Conservation (phyloP, 1,140 invertebrate genomes). For the Lordiphosa mommai region DNA sequence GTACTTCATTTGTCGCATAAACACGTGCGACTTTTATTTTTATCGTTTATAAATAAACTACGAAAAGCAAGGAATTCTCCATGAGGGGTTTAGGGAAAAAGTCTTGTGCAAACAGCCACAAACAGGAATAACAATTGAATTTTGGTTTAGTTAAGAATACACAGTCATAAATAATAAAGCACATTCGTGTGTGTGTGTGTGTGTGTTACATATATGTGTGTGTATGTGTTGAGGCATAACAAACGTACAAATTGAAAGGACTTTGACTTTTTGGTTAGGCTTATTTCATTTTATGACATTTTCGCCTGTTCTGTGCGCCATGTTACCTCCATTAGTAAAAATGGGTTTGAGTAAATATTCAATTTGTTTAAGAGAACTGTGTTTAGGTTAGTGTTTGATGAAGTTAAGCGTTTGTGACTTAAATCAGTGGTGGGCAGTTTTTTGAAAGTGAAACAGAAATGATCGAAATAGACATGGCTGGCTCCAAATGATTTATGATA, state of each 20-base stretch:
- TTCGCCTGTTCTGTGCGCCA: slow-evolving; percentile 37
- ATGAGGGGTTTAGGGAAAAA: background rate
- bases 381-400: slow-evolving; percentile 40
- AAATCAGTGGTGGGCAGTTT: too few relatives aligned
- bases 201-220: slow-evolving; percentile 6
- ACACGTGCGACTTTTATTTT: slow-evolving; percentile 59
- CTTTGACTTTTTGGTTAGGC: slow-evolving; percentile 63
- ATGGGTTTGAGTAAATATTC: slow-evolving; percentile 41
- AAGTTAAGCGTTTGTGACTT: slow-evolving; percentile 11
- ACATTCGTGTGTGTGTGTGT: slow-evolving; percentile 4
- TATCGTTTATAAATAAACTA: slow-evolving; percentile 57
- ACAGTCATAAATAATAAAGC: slow-evolving; percentile 37
- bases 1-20: slow-evolving; percentile 70
- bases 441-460: slow-evolving; percentile 27
- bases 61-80: slow-evolving; percentile 14
- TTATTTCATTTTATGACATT: slow-evolving; percentile 63
- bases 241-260: slow-evolving; percentile 57
- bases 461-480: too few relatives aligned
- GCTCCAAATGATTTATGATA: too few relatives aligned
- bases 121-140: slow-evolving; percentile 71
- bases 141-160: slow-evolving; percentile 63
- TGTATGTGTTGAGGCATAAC: slow-evolving; percentile 22
- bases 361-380: slow-evolving; percentile 67
- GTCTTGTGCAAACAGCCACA: slow-evolving; percentile 18
- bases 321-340: background rate